Conservation (phyloP, 30 jellyfish, hydroid and myxozoan species). For the Mastigias papua region DNA sequence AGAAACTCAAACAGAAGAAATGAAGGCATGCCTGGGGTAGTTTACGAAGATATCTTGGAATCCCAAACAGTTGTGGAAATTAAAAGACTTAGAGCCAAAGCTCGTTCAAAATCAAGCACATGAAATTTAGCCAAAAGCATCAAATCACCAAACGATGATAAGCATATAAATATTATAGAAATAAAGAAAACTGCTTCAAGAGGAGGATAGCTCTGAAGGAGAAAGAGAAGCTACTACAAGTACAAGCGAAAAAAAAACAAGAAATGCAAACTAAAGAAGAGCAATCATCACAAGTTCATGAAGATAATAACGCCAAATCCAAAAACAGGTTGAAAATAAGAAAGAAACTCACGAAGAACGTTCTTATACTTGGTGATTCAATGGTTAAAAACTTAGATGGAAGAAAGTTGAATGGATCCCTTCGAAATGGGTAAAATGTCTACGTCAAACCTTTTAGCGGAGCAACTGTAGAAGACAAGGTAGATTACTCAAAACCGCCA, state of each 20-base stretch:
- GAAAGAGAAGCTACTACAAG: background rate
- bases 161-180: background rate
- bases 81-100: background rate
- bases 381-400: constrained; percentile 9
- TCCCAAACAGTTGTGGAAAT: background rate
- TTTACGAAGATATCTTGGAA: background rate
- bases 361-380: constrained; percentile 23
- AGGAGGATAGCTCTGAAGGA: background rate
- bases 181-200: background rate
- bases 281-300: background rate
- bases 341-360: background rate
- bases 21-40: background rate
- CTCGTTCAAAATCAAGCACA: background rate
- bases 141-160: background rate
- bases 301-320: background rate
- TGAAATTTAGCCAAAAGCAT: background rate
- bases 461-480: constrained; percentile 24
- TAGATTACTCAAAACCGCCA: constrained; percentile 31
- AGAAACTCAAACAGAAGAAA: background rate
- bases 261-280: background rate
- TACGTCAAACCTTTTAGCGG: constrained; percentile 19
- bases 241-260: background rate
- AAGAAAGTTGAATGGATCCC: constrained; percentile 17
- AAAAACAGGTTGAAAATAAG: background rate
- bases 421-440: constrained; percentile 19